Conservation (phyloP, 2,113 vertebrate genomes). For the Galeopterus variegatus region DNA sequence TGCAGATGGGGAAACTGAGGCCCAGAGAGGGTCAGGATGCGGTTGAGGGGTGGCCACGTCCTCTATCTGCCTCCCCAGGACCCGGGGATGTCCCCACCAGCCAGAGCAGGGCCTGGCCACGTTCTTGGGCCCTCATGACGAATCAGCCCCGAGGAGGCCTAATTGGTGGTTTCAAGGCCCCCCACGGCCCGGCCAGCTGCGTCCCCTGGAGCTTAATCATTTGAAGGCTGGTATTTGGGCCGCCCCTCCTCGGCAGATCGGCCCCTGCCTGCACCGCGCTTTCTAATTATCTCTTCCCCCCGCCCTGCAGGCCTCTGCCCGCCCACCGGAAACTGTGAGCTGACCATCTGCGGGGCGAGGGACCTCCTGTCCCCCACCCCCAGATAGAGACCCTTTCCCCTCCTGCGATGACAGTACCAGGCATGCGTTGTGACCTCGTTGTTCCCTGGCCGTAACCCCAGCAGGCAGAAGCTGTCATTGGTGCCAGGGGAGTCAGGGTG, state of each 20-base stretch:
- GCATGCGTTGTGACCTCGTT: not conserved
- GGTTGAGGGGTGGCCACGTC: not conserved
- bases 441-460: not conserved
- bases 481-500: not conserved
- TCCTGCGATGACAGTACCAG: too few species aligned
- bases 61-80: not conserved
- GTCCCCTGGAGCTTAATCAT: constrained; percentile 37
- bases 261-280: not conserved
- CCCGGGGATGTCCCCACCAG: rapidly evolving
- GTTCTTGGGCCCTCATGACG: not conserved
- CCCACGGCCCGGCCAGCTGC: not conserved
- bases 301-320: not conserved
- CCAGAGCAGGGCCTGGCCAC: not conserved
- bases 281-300: not conserved
- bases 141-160: not conserved
- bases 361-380: not conserved
- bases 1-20: not conserved
- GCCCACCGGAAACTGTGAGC: not conserved
- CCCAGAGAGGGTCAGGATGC: not conserved
- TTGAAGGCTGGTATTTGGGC: constrained; percentile 9
- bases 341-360: not conserved
- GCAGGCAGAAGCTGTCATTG: not conserved
- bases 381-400: not conserved
- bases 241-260: not conserved
- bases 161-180: constrained; percentile 74